Evolutionary conservation across 1,140 invertebrate genomes (phyloP).

Genomic region (Camponotus floridanus): DNA sequence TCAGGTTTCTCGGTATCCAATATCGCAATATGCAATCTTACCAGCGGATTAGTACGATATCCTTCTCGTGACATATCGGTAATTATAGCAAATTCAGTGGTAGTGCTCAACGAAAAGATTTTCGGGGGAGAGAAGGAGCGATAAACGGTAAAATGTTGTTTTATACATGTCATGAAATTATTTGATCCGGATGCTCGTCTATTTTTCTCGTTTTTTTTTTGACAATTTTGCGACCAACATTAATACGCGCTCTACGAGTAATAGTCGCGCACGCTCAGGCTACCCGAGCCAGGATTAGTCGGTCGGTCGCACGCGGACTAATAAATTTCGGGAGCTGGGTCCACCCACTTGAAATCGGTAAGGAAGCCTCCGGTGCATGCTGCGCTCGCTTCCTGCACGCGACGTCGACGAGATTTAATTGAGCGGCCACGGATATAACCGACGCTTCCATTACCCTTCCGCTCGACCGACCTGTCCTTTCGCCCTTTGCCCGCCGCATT

Average conservation of each 20-base stretch:
- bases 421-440: conserved; percentile 72
- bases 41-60: not conserved
- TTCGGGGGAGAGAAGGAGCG: not conserved
- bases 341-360: conserved; percentile 77
- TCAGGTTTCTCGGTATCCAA: conserved; percentile 21
- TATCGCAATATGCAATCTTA: not conserved
- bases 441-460: conserved; percentile 63
- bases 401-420: conserved; percentile 78
- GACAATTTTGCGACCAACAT: conserved; percentile 36
- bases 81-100: not conserved
- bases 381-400: conserved; percentile 75
- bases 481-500: conserved; percentile 36
- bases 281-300: conserved; percentile 66
- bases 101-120: not conserved
- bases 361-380: conserved; percentile 76
- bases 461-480: conserved; percentile 15
- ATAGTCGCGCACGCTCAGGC: conserved; percentile 69
- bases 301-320: conserved; percentile 72
- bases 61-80: not conserved
- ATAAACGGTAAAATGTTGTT: not conserved
- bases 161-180: not conserved
- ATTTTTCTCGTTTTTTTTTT: not conserved
- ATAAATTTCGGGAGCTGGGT: conserved; percentile 74
- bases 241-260: conserved; percentile 57
- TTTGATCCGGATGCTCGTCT: not conserved